Percentiles rank a stretch among this genome's conserved stretches.
Evolutionary conservation across 2,888 invertebrate genomes (phyloP).

Genomic region (Melanostoma mellinum): DNA sequence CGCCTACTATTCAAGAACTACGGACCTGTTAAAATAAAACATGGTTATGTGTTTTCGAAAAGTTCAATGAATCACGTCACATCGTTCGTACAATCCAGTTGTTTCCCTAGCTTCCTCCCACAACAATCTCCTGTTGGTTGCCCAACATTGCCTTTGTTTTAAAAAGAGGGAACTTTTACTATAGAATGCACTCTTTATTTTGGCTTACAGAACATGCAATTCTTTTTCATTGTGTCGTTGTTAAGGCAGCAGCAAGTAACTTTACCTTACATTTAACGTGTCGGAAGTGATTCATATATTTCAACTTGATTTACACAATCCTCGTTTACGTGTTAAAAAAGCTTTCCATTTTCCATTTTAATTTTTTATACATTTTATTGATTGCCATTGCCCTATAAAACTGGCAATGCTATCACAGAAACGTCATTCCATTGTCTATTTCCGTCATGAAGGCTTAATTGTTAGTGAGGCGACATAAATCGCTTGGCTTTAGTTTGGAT

Average conservation of each 20-base stretch:
- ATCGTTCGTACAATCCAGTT: background rate
- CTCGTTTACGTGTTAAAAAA: slow-evolving; percentile 14
- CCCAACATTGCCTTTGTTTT: no score
- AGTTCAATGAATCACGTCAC: slow-evolving; percentile 5
- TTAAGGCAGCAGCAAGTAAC: slow-evolving; percentile 9
- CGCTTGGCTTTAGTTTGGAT: slow-evolving; percentile 2
- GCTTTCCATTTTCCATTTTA: slow-evolving; percentile 6
- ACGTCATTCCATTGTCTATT: slow-evolving; percentile 47
- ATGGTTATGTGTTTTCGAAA: background rate
- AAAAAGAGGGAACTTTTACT: background rate
- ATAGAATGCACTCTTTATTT: slow-evolving; percentile 4
- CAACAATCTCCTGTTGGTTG: no score
- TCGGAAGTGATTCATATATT: slow-evolving; percentile 61
- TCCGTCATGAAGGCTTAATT: slow-evolving; percentile 55
- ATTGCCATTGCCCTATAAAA: slow-evolving; percentile 34
- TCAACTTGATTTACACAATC: slow-evolving; percentile 58
- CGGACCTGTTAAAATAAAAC: background rate
- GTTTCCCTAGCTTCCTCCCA: background rate
- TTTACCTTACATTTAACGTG: slow-evolving; percentile 36
- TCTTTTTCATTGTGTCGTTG: background rate
- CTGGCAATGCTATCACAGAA: background rate
- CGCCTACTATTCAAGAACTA: no score
- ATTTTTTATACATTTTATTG: slow-evolving; percentile 34
- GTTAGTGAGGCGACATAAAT: slow-evolving; percentile 58
- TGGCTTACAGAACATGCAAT: background rate